Base-by-base conservation (phyloP, 2,797 vertebrate genomes). In the Notoglanidium macrostoma region DNA sequence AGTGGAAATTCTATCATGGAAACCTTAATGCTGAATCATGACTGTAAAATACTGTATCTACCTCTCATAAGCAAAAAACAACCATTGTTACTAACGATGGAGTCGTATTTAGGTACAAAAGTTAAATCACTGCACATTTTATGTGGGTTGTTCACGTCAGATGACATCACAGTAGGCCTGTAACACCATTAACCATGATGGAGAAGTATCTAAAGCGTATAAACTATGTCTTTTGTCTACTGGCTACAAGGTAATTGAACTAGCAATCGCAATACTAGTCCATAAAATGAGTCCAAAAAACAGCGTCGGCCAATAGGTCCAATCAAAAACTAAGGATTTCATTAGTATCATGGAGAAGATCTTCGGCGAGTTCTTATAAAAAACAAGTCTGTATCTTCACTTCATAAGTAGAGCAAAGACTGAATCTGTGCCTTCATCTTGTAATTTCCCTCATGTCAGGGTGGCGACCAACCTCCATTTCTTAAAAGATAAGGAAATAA, bases 381-480 rank as follows among this genome's bases (percentile, higher is more conserved):
- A 19, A 59, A 35, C 5, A 46, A 21, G 8, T 44, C 6, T 44
- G 11, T 17, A 46, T 82, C 15, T 67, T 51, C 3, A 65, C 17
- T 63, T 63, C 21, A 40, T 26, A 61, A 40, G 40, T 19, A 65
- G 23, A 63, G 40, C 14, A 82, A 82, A 21, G 61, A 51, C n/a
- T 32, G 10, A 51, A 51, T 83, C 40, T 68, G 10, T 51, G 5
- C n/a, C 78, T 89, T 93, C 90, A 93, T 94, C 91, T 90, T 87
- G 91, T 91, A 90, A 92, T 92, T 92, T 49, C n/a, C 73, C 23
- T 65, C 21, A 17, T 85, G 46, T 68, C 61, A 68, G 88, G 85
- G 85, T 85, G 87, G 68, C 86, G 80, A 54, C 78, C 23, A 40
- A 51, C 79, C 70, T 63, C 32, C 46, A 55, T 59, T 68, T 87